These are phyloP conservation scores for Hypotaenidia philippensis DNA, from an alignment of 2,797 vertebrate species.

Conservation along the genomic window DNA sequence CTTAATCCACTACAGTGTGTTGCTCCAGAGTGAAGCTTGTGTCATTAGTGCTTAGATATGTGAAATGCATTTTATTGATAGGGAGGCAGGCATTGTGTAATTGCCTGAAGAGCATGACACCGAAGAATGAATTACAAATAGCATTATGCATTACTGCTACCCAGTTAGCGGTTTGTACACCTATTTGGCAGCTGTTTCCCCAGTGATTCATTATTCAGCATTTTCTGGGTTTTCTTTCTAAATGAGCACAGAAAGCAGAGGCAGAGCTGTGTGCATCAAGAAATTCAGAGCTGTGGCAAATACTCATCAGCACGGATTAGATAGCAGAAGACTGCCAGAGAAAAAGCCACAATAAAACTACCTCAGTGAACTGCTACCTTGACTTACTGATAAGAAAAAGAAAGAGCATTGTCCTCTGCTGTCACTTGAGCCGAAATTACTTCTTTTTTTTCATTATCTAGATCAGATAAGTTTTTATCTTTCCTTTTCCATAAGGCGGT, in stretches of 20 bases:
- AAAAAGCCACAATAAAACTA: conserved; percentile 8
- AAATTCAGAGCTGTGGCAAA: conserved; percentile 23
- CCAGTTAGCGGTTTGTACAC: not conserved
- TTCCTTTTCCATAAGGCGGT: conserved; percentile 20
- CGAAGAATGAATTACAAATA: not conserved
- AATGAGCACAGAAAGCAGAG: not conserved
- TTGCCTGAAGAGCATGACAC: not conserved
- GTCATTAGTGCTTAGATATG: not conserved
- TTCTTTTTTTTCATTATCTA: conserved; percentile 26
- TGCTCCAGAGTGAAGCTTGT: conserved; percentile 2
- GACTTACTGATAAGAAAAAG: conserved; percentile 47
- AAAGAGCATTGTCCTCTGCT: conserved; percentile 44
- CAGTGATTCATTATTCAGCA: not conserved
- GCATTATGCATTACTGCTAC: not conserved
- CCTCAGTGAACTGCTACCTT: conserved; percentile 8
- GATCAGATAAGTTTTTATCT: conserved; percentile 61
- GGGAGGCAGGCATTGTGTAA: not conserved
- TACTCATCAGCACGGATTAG: not conserved
- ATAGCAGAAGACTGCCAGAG: not conserved
- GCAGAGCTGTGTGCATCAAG: not conserved
- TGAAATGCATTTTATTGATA: conserved; percentile 31
- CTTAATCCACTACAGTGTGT: not conserved
- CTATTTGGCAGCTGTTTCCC: conserved; percentile 3
- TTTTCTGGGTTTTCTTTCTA: not conserved
- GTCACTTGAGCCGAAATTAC: conserved; percentile 40